A percentile compares a stretch with the other conserved stretches of the same genome.
These are phyloP conservation scores for Pampusana beccarii DNA, from an alignment of 2,113 vertebrate genomes.

Conservation along the genomic window DNA sequence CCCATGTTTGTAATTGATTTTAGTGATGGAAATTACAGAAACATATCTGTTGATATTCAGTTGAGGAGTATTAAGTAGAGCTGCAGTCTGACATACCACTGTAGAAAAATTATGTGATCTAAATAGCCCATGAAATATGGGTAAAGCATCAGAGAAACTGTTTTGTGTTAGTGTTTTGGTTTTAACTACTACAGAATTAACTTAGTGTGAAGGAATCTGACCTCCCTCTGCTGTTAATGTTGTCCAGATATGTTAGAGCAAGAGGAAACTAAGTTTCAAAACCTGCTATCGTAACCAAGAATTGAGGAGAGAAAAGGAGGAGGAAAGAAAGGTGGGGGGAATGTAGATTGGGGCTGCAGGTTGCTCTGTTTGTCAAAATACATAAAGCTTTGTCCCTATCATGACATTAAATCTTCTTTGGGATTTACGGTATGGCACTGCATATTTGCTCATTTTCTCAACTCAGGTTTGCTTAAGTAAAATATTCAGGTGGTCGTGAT, in stretches of 20 bases:
- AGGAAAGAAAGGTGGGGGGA: too few species aligned
- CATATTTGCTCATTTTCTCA: not conserved
- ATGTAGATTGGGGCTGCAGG: not conserved
- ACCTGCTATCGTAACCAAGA: not conserved
- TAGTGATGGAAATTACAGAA: too few species aligned
- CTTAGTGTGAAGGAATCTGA: not conserved
- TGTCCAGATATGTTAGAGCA: not conserved
- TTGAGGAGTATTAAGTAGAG: not conserved
- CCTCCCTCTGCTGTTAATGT: not conserved
- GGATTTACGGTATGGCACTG: not conserved
- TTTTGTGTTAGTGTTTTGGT: not conserved
- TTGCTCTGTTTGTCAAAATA: not conserved
- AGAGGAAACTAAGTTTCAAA: conserved; percentile 2
- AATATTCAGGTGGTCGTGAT: not conserved
- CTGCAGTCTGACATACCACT: not conserved
- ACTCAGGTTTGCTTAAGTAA: not conserved
- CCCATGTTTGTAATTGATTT: not conserved
- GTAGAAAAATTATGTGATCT: not conserved
- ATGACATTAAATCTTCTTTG: not conserved
- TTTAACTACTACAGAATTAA: not conserved
- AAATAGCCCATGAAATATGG: not conserved
- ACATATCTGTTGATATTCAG: not conserved
- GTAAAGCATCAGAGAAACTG: not conserved
- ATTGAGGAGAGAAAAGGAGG: not conserved
- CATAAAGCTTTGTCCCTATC: not conserved